A percentile compares a stretch with the other conserved stretches of the same genome.
Conservation (phyloP, 2,113 vertebrate genomes). For the Oryzias javanicus region DNA sequence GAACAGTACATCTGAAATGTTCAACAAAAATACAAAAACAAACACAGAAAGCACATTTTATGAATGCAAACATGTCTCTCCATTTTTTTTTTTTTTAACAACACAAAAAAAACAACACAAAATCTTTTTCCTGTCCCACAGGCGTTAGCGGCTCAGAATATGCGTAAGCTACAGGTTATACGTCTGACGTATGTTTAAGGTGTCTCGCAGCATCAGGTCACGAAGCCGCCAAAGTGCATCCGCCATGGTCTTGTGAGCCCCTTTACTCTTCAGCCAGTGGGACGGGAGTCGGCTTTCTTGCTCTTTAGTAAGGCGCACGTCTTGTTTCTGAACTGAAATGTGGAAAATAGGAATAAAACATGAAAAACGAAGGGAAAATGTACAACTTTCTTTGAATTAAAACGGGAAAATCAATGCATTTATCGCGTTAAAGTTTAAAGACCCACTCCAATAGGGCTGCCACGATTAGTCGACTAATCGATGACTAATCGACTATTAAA, state of each 20-base stretch:
- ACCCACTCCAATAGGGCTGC: neutral
- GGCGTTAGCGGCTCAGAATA: constrained; percentile 60
- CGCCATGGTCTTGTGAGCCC: constrained; percentile 96
- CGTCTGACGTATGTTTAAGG: constrained; percentile 91
- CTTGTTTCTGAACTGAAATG: constrained; percentile 86
- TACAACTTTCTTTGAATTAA: neutral
- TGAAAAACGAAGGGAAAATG: neutral
- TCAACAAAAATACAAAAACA: constrained; percentile 58
- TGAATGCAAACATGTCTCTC: constrained; percentile 42
- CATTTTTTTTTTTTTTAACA: constrained; percentile 36
- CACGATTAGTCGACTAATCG: too few relatives aligned
- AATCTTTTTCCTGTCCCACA: constrained; percentile 64
- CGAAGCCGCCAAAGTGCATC: constrained; percentile 96
- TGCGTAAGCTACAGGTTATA: constrained; percentile 84
- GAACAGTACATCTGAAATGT: constrained; percentile 62
- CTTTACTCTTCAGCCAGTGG: constrained; percentile 98
- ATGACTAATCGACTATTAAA: too few relatives aligned
- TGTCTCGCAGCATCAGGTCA: constrained; percentile 96
- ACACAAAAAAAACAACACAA: constrained; percentile 48
- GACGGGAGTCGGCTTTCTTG: constrained; percentile 94
- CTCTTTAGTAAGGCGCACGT: constrained; percentile 93
- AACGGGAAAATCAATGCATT: neutral
- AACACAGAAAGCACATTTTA: constrained; percentile 52
- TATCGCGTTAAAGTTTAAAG: neutral
- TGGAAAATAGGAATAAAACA: constrained; percentile 6